Conservation (phyloP, 2,888 invertebrate genomes). For the Drosophila planitibia region DNA sequence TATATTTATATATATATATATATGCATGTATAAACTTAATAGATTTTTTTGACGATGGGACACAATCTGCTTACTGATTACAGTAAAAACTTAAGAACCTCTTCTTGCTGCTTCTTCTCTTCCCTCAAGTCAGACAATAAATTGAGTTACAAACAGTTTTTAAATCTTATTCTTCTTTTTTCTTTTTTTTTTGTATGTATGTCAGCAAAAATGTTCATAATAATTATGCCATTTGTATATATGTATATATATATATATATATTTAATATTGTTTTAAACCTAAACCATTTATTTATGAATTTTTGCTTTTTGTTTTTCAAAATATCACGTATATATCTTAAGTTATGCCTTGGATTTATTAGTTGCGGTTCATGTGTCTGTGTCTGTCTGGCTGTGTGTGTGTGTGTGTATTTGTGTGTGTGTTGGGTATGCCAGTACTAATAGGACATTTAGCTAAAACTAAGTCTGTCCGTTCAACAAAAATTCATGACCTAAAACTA, state of each 20-base stretch:
- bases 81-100: constrained; percentile 75
- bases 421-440: constrained; percentile 33
- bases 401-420: constrained; percentile 9
- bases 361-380: constrained; percentile 45
- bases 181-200: constrained; percentile 51
- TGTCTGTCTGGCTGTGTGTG: constrained; percentile 1
- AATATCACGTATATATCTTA: constrained; percentile 82
- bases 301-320: constrained; percentile 76
- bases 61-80: constrained; percentile 68
- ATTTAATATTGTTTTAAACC: constrained; percentile 64
- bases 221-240: constrained; percentile 63
- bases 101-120: constrained; percentile 21
- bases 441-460: constrained; percentile 12
- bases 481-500: constrained; percentile 22
- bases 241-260: constrained; percentile 56
- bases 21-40: constrained; percentile 77
- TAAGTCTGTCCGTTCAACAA: constrained; percentile 10
- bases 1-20: constrained; percentile 41
- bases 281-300: constrained; percentile 80
- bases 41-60: constrained; percentile 77
- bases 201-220: constrained; percentile 75
- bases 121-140: constrained; percentile 68
- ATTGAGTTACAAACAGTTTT: constrained; percentile 74
- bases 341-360: constrained; percentile 78
- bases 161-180: constrained; percentile 18